Evolutionary conservation across 2,797 vertebrate genomes (phyloP).

Genomic region (Neosilurus mollespiculum): DNA sequence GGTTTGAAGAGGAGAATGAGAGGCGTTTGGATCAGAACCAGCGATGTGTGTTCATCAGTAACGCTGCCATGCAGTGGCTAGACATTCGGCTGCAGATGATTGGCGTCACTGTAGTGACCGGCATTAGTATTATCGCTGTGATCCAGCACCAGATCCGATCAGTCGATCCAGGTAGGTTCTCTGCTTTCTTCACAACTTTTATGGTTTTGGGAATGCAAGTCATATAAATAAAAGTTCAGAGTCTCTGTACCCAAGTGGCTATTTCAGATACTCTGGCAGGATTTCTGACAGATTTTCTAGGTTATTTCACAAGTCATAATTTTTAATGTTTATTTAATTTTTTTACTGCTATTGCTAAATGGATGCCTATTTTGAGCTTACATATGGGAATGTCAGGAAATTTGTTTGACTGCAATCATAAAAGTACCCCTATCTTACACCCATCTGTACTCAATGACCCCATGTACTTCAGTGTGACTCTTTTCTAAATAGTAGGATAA

Average conservation of each 20-base stretch:
- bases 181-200: background rate
- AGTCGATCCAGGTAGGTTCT: constrained; percentile 83
- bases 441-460: background rate
- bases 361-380: background rate
- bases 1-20: constrained; percentile 86
- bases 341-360: background rate
- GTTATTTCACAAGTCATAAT: background rate
- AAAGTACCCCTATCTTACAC: background rate
- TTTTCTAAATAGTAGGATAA: background rate
- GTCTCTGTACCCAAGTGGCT: background rate
- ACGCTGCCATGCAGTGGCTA: constrained; percentile 86
- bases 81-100: constrained; percentile 96
- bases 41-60: constrained; percentile 88
- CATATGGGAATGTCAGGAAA: background rate
- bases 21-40: constrained; percentile 86
- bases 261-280: background rate
- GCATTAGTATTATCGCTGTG: constrained; percentile 82
- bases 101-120: constrained; percentile 83
- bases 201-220: background rate
- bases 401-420: background rate
- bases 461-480: background rate
- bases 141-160: constrained; percentile 82
- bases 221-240: background rate
- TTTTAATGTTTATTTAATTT: background rate
- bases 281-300: background rate